Base-by-base conservation (phyloP, 2,888 invertebrate genomes). In the Melieria omissa region DNA sequence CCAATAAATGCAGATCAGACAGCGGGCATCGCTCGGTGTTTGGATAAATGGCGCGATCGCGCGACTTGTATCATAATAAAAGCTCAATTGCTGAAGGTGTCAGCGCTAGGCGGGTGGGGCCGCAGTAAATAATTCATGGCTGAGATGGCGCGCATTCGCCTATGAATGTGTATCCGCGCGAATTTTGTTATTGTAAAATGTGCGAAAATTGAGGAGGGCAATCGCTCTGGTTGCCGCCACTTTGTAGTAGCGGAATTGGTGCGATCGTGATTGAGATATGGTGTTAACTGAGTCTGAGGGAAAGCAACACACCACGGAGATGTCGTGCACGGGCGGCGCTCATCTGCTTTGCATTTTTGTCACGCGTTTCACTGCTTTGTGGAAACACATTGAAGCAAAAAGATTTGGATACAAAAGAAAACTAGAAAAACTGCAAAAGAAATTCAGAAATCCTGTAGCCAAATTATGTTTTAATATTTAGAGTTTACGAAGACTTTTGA, bases 11-110 rank as follows among this genome's bases (percentile, higher is more conserved):
- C 29, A 52, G 52, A 52, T 5, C 5, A 8, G 58, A 4, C 29
- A 29, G 29, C 29, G 29, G 29, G 29, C 29, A 29, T 29, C 29
- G 29, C 29, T 29, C 29, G 65, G 65, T 71, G 71, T 71, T 71
- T 71, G 71, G 65, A 65, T 71, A 71, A 71, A 71, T 71, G 71
- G 65, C 55, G 65, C 71, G 69, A 70, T 71, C 65, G 66, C 55
- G 71, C 66, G 71, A 71, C 71, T 71, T 71, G 66, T 66, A 71
- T 62, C 62, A 71, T 47, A 52, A 52, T 52, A 60, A 67, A 67
- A 61, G 60, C 61, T 67, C 60, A 61, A 67, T 61, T 58, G 41
- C 42, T 52, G 41, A 49, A 61, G 6, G 46, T 41, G 54, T 14
- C 41, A 29, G 8, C 41, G 7, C n/a, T 60, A 60, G 4, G 0